Evolutionary conservation across 2,888 invertebrate species (phyloP), one percentile per base, ranked within the genome.

Genomic region (Andrena camellia): DNA sequence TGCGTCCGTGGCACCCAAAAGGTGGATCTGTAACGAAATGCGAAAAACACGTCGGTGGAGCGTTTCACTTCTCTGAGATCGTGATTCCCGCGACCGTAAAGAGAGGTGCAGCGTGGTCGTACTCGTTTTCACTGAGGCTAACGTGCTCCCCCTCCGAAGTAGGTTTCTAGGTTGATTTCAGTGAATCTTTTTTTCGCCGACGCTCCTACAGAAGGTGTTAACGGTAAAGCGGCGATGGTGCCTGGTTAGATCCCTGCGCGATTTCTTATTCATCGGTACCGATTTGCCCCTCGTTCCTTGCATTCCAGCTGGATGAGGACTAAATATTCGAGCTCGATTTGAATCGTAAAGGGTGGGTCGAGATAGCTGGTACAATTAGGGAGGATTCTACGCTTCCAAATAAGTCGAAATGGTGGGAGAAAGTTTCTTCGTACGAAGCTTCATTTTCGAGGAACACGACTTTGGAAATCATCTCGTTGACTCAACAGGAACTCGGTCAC

Each of bases 151-250:
- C 42, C 17, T 20, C n/a, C 33, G 70, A 88, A 84, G 82, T 87
- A 79, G 83, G 86, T 86, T 88, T 87, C 78, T 84, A 78, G 85
- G 87, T 77, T 87, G 80, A 84, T 67, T 74, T 85, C 80, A 72
- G 82, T 70, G 85, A 86, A 79, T 82, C 84, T 86, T 82, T 78
- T 85, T 77, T 71, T 59, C 42, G 23, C 64, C 71, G 57, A 31
- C 54, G 33, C 50, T 70, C 72, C 63, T 59, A n/a, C 33, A 29
- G 72, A 67, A 71, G 69, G 59, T 79, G 73, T 66, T 78, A 80
- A 76, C 75, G 70, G 64, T 75, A 73, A 62, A 78, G 35, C 23
- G 63, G 10, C 67, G 29, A 42, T 42, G 59, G 48, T 72, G 63
- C 63, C 57, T 63, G 57, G 69, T 72, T 42, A 42, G 74, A 71